These are phyloP conservation scores for Maniola hyperantus DNA, from an alignment of 2,888 invertebrate species.

Conservation along the genomic window DNA sequence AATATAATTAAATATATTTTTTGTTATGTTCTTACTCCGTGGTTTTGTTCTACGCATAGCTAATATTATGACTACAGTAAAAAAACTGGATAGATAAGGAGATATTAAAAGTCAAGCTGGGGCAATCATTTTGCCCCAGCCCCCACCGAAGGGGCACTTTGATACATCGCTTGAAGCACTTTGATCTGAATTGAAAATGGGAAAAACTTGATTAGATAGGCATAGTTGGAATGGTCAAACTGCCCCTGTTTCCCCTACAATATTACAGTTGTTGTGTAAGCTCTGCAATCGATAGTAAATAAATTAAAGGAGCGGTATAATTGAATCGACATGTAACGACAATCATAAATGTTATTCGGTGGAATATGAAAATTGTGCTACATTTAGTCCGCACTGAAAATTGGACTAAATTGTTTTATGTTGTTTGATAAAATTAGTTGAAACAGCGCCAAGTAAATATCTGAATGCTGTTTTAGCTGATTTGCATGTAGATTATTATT, in stretches of 20 bases:
- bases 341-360: constrained; percentile 11
- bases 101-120: too few species aligned
- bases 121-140: too few species aligned
- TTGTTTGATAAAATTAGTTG: neutral
- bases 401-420: constrained; percentile 6
- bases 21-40: too few species aligned
- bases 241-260: neutral
- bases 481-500: neutral
- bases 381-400: neutral
- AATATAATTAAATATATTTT: too few species aligned
- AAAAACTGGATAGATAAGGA: too few species aligned
- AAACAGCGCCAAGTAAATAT: neutral
- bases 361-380: constrained; percentile 12
- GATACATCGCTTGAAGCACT: too few species aligned
- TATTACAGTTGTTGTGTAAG: constrained; percentile 25
- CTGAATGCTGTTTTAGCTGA: neutral
- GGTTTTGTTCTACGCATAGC: too few species aligned
- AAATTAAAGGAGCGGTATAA: constrained; percentile 26
- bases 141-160: too few species aligned
- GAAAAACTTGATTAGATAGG: too few species aligned
- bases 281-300: constrained; percentile 29
- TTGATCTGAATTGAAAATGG: too few species aligned
- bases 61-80: too few species aligned
- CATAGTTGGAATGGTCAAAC: too few species aligned
- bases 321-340: constrained; percentile 24